Conservation (phyloP, 1,140 invertebrate species). For the Euglossa dilemma region DNA sequence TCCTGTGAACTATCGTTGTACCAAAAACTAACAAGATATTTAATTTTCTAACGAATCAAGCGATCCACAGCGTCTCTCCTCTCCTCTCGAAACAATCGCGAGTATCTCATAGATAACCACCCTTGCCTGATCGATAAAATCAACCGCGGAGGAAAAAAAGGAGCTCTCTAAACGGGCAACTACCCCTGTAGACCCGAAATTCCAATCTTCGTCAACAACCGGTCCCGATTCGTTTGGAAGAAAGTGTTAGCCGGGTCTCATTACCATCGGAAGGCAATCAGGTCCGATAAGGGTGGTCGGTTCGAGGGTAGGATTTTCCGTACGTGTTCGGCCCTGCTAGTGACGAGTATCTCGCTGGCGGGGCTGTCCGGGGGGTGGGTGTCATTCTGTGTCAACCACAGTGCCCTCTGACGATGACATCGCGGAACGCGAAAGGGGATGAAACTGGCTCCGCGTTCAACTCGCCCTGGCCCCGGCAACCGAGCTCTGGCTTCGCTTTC, state of each 20-base stretch:
- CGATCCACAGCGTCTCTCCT: no score
- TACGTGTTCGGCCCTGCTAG: slow-evolving; percentile 58
- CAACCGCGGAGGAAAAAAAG: no score
- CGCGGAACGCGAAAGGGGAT: slow-evolving; percentile 80
- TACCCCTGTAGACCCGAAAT: no score
- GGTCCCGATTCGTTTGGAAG: not conserved
- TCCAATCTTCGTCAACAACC: no score
- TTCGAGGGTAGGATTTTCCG: slow-evolving; percentile 31
- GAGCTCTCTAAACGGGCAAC: no score
- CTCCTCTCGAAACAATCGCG: no score
- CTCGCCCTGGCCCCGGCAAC: slow-evolving; percentile 70
- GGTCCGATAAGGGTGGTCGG: not conserved
- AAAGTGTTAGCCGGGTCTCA: slow-evolving; percentile 15
- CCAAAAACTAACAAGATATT: no score
- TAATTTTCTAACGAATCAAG: no score
- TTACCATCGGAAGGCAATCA: slow-evolving; percentile 35
- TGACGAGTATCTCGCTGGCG: slow-evolving; percentile 66
- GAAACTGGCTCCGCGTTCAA: slow-evolving; percentile 76
- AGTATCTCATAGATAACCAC: no score
- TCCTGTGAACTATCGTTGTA: no score
- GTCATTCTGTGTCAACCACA: slow-evolving; percentile 81
- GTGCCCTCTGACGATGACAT: slow-evolving; percentile 82
- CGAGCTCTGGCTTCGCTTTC: slow-evolving; percentile 71
- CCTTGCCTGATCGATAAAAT: no score
- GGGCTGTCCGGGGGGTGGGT: slow-evolving; percentile 65